Evolutionary conservation across 2,113 vertebrate species (phyloP), one percentile per base, ranked within the genome.

Genomic region (Apeltes quadracus): DNA sequence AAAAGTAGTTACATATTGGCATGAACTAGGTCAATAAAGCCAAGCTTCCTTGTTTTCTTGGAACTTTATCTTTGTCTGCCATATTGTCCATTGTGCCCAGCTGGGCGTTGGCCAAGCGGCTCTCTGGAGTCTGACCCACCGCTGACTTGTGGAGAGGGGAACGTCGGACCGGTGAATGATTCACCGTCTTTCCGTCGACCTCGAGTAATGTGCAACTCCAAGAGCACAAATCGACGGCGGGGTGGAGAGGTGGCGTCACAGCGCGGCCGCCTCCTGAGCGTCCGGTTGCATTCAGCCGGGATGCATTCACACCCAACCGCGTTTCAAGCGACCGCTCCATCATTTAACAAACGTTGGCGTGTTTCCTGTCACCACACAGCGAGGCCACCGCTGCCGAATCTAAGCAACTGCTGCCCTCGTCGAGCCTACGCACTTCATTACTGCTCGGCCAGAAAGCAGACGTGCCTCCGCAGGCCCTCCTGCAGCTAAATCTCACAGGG

Each of bases 351-450:
- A 61, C 32, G 48, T 69, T 69, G 29, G 55, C 54, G 61, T 22
- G 7, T 34, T 12, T 14, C 41, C 18, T 41, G 51, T 68, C 53
- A 71, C 68, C 16, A 29, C 81, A 78, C 66, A 75, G 27, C 76
- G 18, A 34, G 86, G 91, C 69, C 81, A 88, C 88, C 92, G 88
- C 92, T 89, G 89, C 90, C 84, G 62, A 64, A 62, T 73, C 83
- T 82, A 74, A 82, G 78, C 65, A 82, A 68, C 75, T 69, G 64
- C 38, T 56, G 46, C 63, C 78, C 46, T 43, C 72, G 59, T 79
- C 73, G 27, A n/a, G 72, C 25, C 72, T 22, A 63, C 56, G 68
- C 63, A 46, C 56, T 77, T 73, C 22, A 48, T 29, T 77, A 54
- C 66, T n/a, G 48, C 71, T 27, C 22, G 41, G 62, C 32, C 2